phyloP scores from a whole-genome alignment of 2,113 vertebrate species.

The Leiothrix lutea region DNA sequence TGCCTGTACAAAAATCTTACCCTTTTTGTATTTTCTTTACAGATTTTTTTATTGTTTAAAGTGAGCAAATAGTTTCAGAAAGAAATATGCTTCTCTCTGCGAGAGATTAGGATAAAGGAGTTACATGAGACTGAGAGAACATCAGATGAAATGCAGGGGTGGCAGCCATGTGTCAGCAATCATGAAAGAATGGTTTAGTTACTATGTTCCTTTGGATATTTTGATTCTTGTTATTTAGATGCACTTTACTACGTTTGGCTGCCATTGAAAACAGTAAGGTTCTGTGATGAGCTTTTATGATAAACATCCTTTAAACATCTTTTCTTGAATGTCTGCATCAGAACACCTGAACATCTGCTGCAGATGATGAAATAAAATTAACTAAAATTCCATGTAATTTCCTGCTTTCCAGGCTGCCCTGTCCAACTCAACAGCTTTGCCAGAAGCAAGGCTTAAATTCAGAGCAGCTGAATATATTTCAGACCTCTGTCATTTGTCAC shows the following conservation, averaged over 20 bases:
- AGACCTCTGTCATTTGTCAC: neutral
- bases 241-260: neutral
- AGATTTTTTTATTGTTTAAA: neutral
- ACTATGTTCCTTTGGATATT: slow-evolving; percentile 8
- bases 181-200: slow-evolving; percentile 10
- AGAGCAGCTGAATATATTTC: neutral
- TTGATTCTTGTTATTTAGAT: slow-evolving; percentile 18
- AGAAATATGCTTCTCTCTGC: neutral
- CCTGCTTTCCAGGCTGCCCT: neutral
- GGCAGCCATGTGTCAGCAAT: neutral
- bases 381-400: slow-evolving; percentile 18
- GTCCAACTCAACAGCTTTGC: neutral
- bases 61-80: slow-evolving; percentile 2
- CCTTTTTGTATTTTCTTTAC: neutral
- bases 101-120: neutral
- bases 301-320: slow-evolving; percentile 5
- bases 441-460: slow-evolving; percentile 16
- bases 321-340: slow-evolving; percentile 14
- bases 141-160: neutral
- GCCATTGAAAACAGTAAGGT: neutral
- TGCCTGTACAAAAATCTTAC: slow-evolving; percentile 28
- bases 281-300: slow-evolving; percentile 29
- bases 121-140: neutral
- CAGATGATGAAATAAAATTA: slow-evolving; percentile 49
- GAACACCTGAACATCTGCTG: slow-evolving; percentile 27